Percentiles rank a stretch among this genome's conserved stretches.
Conservation (phyloP, 2,888 invertebrate species). For the Agrotis ipsilon region DNA sequence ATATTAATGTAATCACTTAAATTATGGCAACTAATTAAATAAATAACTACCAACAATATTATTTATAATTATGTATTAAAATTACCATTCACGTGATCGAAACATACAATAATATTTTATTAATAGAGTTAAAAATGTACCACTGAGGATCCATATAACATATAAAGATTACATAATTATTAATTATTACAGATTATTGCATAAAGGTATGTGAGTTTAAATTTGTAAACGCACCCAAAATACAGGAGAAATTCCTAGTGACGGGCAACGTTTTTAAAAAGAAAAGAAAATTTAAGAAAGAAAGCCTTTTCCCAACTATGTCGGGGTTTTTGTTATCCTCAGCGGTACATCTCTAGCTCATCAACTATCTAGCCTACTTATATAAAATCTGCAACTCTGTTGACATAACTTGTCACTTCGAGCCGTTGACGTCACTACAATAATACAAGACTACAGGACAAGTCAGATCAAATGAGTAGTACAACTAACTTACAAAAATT, state of each 20-base stretch:
- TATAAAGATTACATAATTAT: no score
- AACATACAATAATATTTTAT: conserved; percentile 21
- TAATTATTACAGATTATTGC: no score
- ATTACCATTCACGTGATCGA: conserved; percentile 29
- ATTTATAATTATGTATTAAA: conserved; percentile 42
- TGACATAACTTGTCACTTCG: conserved; percentile 49
- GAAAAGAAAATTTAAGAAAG: no score
- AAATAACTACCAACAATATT: conserved; percentile 63
- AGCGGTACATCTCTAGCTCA: conserved; percentile 26
- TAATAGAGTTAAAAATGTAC: conserved; percentile 6
- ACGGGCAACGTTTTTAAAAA: no score
- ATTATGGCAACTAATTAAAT: conserved; percentile 53
- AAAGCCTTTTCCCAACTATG: no score
- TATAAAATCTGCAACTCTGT: conserved; percentile 42
- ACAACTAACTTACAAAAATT: conserved; percentile 19
- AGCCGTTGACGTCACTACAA: conserved; percentile 33
- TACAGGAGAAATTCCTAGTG: no score
- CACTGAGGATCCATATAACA: background rate
- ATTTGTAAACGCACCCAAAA: no score
- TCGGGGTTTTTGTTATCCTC: background rate
- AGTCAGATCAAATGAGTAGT: conserved; percentile 53
- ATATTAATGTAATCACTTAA: conserved; percentile 53
- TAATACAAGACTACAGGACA: conserved; percentile 30
- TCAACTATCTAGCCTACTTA: conserved; percentile 31
- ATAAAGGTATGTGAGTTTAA: no score